These are phyloP conservation scores for Epinephelus cyanopodus DNA, from an alignment of 2,113 vertebrate genomes.

Conservation along the genomic window DNA sequence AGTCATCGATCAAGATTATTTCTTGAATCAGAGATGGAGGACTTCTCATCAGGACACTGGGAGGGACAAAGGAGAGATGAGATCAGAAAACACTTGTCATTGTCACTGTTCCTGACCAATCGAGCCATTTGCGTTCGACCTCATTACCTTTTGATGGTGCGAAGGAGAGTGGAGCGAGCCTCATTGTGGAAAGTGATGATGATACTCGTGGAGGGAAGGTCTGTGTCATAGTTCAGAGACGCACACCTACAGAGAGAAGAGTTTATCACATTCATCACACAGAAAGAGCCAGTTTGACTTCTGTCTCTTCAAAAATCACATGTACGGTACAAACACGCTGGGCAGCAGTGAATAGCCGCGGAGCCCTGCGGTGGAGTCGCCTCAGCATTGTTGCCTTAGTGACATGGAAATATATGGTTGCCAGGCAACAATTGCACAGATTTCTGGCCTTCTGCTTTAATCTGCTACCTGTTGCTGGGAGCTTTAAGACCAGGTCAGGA, in stretches of 20 bases:
- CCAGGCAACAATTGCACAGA: slow-evolving; percentile 52
- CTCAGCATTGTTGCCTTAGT: slow-evolving; percentile 42
- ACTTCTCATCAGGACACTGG: slow-evolving; percentile 93
- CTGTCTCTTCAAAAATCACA: background rate
- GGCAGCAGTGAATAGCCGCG: background rate
- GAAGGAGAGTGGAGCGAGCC: slow-evolving; percentile 94
- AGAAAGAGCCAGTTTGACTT: background rate
- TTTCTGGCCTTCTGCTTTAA: slow-evolving; percentile 37
- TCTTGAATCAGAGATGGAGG: slow-evolving; percentile 93
- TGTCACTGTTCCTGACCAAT: background rate
- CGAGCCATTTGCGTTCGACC: accelerated
- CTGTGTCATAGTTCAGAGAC: slow-evolving; percentile 87
- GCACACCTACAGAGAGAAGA: slow-evolving; percentile 87
- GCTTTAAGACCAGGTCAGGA: background rate
- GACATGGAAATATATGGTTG: slow-evolving; percentile 63
- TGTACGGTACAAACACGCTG: background rate
- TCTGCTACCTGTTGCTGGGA: slow-evolving; percentile 12
- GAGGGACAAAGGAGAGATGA: background rate
- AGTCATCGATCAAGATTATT: slow-evolving; percentile 98
- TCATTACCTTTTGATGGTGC: slow-evolving; percentile 93
- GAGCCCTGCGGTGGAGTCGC: background rate
- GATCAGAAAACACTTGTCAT: background rate
- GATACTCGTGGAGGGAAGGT: slow-evolving; percentile 93
- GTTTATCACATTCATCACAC: background rate
- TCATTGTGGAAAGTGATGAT: slow-evolving; percentile 99